phyloP scores from a whole-genome alignment of 2,113 vertebrate species.

The Gasterosteus aculeatus region DNA sequence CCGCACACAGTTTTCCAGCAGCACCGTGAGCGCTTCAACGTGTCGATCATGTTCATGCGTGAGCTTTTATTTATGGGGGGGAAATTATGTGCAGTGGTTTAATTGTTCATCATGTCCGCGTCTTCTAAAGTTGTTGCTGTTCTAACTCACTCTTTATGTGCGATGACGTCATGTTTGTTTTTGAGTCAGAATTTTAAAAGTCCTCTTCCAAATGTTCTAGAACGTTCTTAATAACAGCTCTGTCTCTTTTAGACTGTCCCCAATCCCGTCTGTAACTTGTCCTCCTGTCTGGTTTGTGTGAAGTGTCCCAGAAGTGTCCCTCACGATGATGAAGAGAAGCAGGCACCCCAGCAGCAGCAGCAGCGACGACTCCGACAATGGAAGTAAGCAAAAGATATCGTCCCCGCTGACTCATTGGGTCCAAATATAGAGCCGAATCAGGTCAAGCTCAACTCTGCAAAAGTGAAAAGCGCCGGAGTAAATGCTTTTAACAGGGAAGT shows the following conservation, averaged over 20 bases:
- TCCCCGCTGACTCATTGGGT: constrained; percentile 22
- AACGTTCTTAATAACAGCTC: neutral
- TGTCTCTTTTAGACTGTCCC: neutral
- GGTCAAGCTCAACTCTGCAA: constrained; percentile 1
- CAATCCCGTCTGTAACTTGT: neutral
- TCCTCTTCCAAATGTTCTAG: neutral
- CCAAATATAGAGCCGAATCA: constrained; percentile 41
- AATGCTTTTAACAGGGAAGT: neutral
- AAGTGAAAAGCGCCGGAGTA: neutral
- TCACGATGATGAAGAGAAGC: constrained; percentile 94
- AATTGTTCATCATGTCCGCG: neutral
- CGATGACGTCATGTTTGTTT: neutral
- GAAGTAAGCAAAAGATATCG: constrained; percentile 86
- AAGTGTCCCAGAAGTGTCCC: constrained; percentile 42
- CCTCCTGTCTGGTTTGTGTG: constrained; percentile 10
- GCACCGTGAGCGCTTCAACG: neutral
- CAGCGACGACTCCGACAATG: constrained; percentile 97
- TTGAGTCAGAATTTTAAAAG: neutral
- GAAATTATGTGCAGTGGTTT: neutral
- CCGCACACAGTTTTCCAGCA: neutral
- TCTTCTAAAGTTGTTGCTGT: neutral
- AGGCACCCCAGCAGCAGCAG: constrained; percentile 94
- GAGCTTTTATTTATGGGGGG: neutral
- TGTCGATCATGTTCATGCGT: neutral
- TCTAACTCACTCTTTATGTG: neutral